A percentile compares a stretch with the other conserved stretches of the same genome.
Evolutionary conservation across 2,113 vertebrate species (phyloP).

Genomic region (Anhinga anhinga): DNA sequence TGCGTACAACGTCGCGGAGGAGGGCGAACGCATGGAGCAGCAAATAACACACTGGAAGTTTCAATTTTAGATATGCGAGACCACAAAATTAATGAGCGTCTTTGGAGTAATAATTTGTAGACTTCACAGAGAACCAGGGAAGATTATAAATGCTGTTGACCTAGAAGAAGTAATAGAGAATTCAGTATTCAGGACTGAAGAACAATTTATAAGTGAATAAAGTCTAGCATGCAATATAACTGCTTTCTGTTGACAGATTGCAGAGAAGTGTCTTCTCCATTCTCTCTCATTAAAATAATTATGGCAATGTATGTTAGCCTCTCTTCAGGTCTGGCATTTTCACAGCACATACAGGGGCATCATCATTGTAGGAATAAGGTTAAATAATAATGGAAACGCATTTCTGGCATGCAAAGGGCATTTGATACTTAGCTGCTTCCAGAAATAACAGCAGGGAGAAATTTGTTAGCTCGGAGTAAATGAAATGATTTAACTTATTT

Average conservation of each 20-base stretch:
- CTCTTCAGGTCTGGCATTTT: slow-evolving; percentile 45
- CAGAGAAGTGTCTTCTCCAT: slow-evolving; percentile 35
- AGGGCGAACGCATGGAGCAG: not conserved
- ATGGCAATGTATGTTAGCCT: slow-evolving; percentile 52
- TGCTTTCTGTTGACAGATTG: slow-evolving; percentile 54
- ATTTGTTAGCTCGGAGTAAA: slow-evolving; percentile 29
- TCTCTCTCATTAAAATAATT: slow-evolving; percentile 66
- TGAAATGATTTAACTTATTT: slow-evolving; percentile 48
- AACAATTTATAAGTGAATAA: slow-evolving; percentile 36
- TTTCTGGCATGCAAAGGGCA: slow-evolving; percentile 36
- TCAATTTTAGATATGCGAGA: not conserved
- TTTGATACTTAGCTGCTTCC: slow-evolving; percentile 48
- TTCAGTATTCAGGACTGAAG: slow-evolving; percentile 37
- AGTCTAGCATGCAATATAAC: not conserved
- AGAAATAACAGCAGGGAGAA: slow-evolving; percentile 60
- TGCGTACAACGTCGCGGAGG: rapidly evolving
- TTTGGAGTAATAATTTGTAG: slow-evolving; percentile 18
- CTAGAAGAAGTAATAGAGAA: slow-evolving; percentile 33
- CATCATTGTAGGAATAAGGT: not conserved
- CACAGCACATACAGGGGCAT: not conserved
- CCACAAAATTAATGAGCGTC: slow-evolving; percentile 1
- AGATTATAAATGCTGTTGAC: slow-evolving; percentile 44
- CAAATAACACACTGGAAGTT: not conserved
- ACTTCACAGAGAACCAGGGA: slow-evolving; percentile 7
- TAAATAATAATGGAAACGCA: slow-evolving; percentile 46